Evolutionary conservation across 1,140 invertebrate genomes (phyloP), one percentile per base, ranked within the genome.

Genomic region (Calliphora vicina): DNA sequence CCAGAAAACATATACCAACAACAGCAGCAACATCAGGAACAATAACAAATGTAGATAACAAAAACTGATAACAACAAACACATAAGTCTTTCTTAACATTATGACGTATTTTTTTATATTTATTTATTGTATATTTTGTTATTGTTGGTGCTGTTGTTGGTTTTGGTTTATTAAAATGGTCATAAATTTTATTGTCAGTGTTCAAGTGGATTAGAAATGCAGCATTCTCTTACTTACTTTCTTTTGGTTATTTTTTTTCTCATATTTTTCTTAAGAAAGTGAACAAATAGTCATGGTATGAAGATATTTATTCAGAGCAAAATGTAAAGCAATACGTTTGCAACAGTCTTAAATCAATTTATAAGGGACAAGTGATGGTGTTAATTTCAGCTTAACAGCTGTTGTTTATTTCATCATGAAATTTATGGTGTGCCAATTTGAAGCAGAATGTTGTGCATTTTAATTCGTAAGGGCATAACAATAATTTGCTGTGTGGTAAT

Each of bases 161-260:
- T 78, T n/a, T n/a, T n/a, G n/a, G 74, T 78, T 78, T 43, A 78
- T 78, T 43, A 43, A 25, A 45, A 78, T 43, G 74, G 35, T 13
- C 29, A 78, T 78, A 78, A 78, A 78, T 78, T 78, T 78, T 78
- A 78, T 78, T 78, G 74, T 78, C 74, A 78, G 35, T 43, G 5
- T 78, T 78, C 74, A 78, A 78, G 74, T 78, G 74, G 74, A 78
- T 78, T 78, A 23, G 74, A 43, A 78, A 78, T 78, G 73, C 23
- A 23, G 23, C n/a, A 78, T 78, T 45, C n/a, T n/a, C n/a, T n/a
- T n/a, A n/a, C n/a, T 78, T 23, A 45, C 10, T 78, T 10, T 57
- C 1, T 35, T 35, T 35, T n/a, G n/a, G n/a, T n/a, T n/a, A n/a
- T n/a, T 35, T 10, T 6, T 35, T 8, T 35, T 35, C 35, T 35